phyloP scores from a whole-genome alignment of 2,888 invertebrate genomes.

The Oscheius onirici region DNA sequence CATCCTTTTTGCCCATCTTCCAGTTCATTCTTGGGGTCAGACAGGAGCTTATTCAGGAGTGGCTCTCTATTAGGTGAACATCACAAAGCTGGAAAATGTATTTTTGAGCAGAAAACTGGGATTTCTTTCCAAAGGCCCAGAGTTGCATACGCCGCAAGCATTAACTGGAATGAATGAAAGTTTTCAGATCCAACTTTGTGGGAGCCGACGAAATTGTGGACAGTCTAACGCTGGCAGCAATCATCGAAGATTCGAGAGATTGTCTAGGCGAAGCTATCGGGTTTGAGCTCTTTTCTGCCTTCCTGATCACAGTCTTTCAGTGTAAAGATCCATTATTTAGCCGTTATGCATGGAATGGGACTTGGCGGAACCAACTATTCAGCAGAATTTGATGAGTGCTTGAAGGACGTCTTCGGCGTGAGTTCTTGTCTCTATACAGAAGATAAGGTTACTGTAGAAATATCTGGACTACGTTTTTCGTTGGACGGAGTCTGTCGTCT shows the following conservation, averaged over 20 bases:
- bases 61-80: conserved; percentile 73
- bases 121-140: too few species aligned
- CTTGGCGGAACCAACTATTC: conserved; percentile 39
- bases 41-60: conserved; percentile 91
- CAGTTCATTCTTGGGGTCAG: conserved; percentile 86
- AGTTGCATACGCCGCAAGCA: too few species aligned
- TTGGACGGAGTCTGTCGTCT: conserved; percentile 41
- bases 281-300: not conserved
- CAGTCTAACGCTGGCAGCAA: conserved; percentile 71
- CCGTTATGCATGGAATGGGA: conserved; percentile 38
- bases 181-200: conserved; percentile 18
- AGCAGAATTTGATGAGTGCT: conserved; percentile 39
- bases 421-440: not conserved
- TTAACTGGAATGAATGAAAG: too few species aligned
- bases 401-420: conserved; percentile 44
- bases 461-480: conserved; percentile 48
- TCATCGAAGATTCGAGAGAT: conserved; percentile 89
- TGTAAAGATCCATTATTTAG: conserved; percentile 42
- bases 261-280: conserved; percentile 84
- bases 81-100: too few species aligned
- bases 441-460: conserved; percentile 34
- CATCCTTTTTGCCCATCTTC: conserved; percentile 85
- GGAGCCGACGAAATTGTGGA: conserved; percentile 38
- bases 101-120: too few species aligned
- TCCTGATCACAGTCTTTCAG: conserved; percentile 6